Percentiles rank a stretch among this genome's conserved stretches.
Conservation (phyloP, 2,797 vertebrate species). For the Lacerta agilis region DNA sequence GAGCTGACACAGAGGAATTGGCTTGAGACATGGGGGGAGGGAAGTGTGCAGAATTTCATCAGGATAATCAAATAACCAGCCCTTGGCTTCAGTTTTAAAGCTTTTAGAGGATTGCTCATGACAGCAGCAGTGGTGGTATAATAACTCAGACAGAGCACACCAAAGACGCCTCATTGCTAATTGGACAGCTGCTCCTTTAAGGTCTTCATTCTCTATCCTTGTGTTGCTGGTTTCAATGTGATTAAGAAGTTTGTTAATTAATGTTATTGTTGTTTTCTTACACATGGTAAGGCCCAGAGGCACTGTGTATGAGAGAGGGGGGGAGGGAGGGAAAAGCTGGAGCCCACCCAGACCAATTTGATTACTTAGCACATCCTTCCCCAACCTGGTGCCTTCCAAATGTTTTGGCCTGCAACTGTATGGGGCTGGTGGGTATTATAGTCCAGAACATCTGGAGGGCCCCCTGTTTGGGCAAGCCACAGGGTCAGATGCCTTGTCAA, state of each 20-base stretch:
- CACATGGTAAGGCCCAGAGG: no score
- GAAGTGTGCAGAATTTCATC: constrained; percentile 46
- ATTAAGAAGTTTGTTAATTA: not conserved
- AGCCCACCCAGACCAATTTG: not conserved
- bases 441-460: no score
- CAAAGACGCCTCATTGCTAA: no score
- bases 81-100: constrained; percentile 27
- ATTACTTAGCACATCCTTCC: not conserved
- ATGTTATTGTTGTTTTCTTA: no score
- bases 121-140: not conserved
- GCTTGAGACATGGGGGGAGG: not conserved
- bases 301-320: no score
- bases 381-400: not conserved
- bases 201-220: not conserved
- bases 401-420: not conserved
- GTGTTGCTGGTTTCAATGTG: not conserved
- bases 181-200: not conserved
- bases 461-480: no score
- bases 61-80: constrained; percentile 45
- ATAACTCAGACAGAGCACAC: not conserved
- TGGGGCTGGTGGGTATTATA: no score
- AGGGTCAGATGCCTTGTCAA: no score
- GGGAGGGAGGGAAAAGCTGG: not conserved
- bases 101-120: constrained; percentile 12
- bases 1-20: constrained; percentile 30